Evolutionary conservation across 2,113 vertebrate genomes (phyloP), one percentile per base, ranked within the genome.

Genomic region (Numida meleagris): DNA sequence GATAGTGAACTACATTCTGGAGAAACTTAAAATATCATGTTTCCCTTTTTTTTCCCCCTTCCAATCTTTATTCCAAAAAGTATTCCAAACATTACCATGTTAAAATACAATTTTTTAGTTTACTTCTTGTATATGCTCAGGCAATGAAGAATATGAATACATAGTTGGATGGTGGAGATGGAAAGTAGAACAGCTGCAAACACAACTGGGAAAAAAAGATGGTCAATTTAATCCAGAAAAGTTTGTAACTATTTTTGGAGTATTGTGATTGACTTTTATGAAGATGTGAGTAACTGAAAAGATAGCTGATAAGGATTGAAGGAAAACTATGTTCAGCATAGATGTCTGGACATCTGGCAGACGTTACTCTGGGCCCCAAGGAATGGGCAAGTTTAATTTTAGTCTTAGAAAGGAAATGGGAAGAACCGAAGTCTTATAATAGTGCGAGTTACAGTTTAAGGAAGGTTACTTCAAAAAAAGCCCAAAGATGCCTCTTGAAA

Each of bases 341-440:
- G 92, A 93, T 96, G 85, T 93, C 90, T 97, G 94, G 91, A 97
- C 95, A 97, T 97, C 97, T 98, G 96, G 96, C 96, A 98, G 96
- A 97, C 97, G 96, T 97, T 97, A 90, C 93, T 87, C 85, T 97
- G 96, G 95, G 92, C 94, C 95, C 93, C 89, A 91, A 97, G 94
- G 97, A 98, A 97, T 94, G 95, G 95, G 93, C 96, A 96, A 86
- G 94, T 97, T 98, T 97, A 97, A 98, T 97, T 98, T 98, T 97
- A 97, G 95, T 75, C 73, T 94, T 96, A 87, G 95, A 97, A 97
- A 97, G 97, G 96, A 98, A 98, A 97, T 97, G 96, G 95, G 97
- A 98, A 97, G 96, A 97, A 90, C 94, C 97, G 51, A 95, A 93
- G 91, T 96, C 94, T 98, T 97, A 96, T 73, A 97, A 96, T 97